Evolutionary conservation across 1,140 invertebrate genomes (phyloP).

Genomic region (Listronotus bonariensis): DNA sequence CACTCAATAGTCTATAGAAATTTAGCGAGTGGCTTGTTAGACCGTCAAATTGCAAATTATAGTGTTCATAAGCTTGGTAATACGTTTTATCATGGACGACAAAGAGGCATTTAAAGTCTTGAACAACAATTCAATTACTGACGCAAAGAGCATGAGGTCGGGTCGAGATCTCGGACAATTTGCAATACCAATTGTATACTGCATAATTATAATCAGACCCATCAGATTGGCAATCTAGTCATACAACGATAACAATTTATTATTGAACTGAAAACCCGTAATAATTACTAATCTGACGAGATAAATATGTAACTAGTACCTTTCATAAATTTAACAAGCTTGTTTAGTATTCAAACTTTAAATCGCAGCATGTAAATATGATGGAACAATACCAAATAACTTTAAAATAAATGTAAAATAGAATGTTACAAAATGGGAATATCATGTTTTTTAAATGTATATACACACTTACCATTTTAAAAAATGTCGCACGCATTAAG

Average conservation of each 20-base stretch:
- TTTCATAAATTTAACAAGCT: too few relatives aligned
- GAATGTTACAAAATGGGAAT: too few relatives aligned
- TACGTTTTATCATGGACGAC: slow-evolving; percentile 3
- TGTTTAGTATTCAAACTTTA: too few relatives aligned
- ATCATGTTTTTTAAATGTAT: too few relatives aligned
- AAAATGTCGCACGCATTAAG: too few relatives aligned
- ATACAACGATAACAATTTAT: neutral
- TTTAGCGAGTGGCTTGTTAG: slow-evolving; percentile 8
- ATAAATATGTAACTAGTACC: too few relatives aligned
- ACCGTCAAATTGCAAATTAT: slow-evolving; percentile 13
- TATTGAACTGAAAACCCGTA: slow-evolving; percentile 6
- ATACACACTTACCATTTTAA: too few relatives aligned
- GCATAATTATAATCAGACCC: slow-evolving; percentile 5
- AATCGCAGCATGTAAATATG: too few relatives aligned
- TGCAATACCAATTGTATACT: slow-evolving; percentile 11
- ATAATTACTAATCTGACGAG: too few relatives aligned
- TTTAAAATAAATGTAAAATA: too few relatives aligned
- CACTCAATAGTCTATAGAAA: too few relatives aligned
- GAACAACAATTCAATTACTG: slow-evolving; percentile 14
- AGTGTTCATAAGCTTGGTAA: slow-evolving; percentile 6
- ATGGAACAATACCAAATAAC: too few relatives aligned
- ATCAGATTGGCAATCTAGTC: neutral
- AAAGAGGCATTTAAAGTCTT: slow-evolving; percentile 11
- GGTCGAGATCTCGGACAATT: slow-evolving; percentile 5
- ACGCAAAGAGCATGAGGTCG: slow-evolving; percentile 5